phyloP scores from a whole-genome alignment of 1,140 invertebrate species.

The Drosophila elegans region DNA sequence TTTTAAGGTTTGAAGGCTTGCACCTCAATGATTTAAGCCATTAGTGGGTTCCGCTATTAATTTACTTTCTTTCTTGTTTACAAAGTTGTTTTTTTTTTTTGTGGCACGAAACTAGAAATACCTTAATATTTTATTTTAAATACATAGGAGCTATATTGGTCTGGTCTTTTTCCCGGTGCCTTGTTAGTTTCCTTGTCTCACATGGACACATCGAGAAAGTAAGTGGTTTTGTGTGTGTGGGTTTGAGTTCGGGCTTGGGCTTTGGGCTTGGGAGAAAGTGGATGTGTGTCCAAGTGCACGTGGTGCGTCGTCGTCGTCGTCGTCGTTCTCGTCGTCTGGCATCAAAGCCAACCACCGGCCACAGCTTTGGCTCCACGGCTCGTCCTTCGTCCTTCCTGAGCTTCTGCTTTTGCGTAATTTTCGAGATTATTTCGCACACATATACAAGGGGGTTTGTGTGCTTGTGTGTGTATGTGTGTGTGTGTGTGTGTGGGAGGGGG shows the following conservation, averaged over 20 bases:
- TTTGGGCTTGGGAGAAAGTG: slow-evolving; percentile 3
- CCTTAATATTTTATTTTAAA: too few relatives aligned
- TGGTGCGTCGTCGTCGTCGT: slow-evolving; percentile 46
- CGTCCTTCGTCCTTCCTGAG: slow-evolving; percentile 36
- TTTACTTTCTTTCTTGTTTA: too few relatives aligned
- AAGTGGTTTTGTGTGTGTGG: slow-evolving; percentile 11
- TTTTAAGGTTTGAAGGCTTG: too few relatives aligned
- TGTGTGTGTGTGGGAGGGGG: neutral
- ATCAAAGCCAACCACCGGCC: slow-evolving; percentile 65
- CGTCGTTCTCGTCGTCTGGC: slow-evolving; percentile 46
- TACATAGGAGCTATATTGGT: too few relatives aligned
- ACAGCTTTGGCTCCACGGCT: slow-evolving; percentile 21
- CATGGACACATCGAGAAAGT: slow-evolving; percentile 12
- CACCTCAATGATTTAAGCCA: too few relatives aligned
- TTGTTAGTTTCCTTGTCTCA: slow-evolving; percentile 36
- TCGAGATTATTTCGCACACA: slow-evolving; percentile 79
- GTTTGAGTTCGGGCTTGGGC: slow-evolving; percentile 12
- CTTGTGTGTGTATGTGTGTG: neutral
- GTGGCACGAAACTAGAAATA: too few relatives aligned
- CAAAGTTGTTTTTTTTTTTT: too few relatives aligned
- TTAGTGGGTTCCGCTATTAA: too few relatives aligned
- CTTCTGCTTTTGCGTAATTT: slow-evolving; percentile 79
- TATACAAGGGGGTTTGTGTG: neutral
- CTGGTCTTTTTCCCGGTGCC: slow-evolving; percentile 23
- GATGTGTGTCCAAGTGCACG: slow-evolving; percentile 53